Percentiles rank a stretch among this genome's conserved stretches.
Evolutionary conservation across 2,888 invertebrate genomes (phyloP).

Genomic region (Ptilodon capucinus): DNA sequence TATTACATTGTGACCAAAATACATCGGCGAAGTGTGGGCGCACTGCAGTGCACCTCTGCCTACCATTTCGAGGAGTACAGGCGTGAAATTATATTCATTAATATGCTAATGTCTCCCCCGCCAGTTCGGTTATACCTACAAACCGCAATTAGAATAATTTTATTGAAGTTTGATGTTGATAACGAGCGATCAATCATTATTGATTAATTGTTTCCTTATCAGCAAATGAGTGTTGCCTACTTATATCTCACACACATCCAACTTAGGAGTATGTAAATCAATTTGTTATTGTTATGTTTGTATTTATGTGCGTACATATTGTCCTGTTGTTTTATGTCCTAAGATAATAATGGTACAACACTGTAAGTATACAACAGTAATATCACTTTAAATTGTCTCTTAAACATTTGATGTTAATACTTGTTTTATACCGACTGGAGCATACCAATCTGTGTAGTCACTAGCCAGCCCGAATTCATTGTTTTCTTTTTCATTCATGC

Average conservation of each 20-base stretch:
- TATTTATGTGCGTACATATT: slow-evolving; percentile 3
- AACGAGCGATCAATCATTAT: slow-evolving; percentile 43
- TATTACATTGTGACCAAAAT: no score
- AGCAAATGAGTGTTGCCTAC: slow-evolving; percentile 18
- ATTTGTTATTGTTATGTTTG: slow-evolving; percentile 17
- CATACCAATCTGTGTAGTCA: no score
- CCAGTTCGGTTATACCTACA: background rate
- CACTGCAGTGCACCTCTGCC: no score
- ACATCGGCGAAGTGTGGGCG: no score
- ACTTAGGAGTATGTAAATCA: slow-evolving; percentile 15
- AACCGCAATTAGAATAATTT: background rate
- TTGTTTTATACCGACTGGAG: no score
- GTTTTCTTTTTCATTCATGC: no score
- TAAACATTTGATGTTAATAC: background rate
- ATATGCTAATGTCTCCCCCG: background rate
- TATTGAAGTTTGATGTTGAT: slow-evolving; percentile 28
- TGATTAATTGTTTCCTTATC: slow-evolving; percentile 51
- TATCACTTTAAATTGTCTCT: slow-evolving; percentile 3
- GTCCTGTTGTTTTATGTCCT: slow-evolving; percentile 14
- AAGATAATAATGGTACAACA: slow-evolving; percentile 9
- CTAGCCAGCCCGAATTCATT: no score
- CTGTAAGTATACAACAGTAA: slow-evolving; percentile 7
- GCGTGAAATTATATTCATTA: no score
- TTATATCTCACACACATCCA: slow-evolving; percentile 3
- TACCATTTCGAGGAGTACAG: no score